Percentiles rank a stretch among this genome's conserved stretches.
Conservation (phyloP, 2,113 vertebrate genomes). For the human (Homo sapiens) region DNA sequence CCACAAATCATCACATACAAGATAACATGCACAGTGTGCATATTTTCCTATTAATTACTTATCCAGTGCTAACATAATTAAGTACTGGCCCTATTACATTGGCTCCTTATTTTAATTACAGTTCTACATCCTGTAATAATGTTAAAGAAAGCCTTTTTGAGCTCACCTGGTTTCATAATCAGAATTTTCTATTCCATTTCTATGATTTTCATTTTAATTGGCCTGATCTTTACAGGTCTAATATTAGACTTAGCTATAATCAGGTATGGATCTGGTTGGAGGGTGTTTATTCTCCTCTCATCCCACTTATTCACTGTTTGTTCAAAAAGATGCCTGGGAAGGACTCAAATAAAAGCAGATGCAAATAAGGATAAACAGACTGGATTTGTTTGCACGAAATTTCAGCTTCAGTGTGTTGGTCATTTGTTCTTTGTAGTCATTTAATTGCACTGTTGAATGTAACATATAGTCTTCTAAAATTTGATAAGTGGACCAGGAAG, state of each 20-base stretch:
- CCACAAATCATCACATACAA: slow-evolving; percentile 21
- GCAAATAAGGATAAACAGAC: neutral
- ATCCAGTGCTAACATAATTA: slow-evolving; percentile 55
- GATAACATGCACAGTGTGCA: neutral
- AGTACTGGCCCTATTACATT: slow-evolving; percentile 2
- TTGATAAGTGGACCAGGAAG: neutral
- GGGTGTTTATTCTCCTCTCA: neutral
- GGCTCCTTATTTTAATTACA: slow-evolving; percentile 41
- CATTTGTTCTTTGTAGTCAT: neutral
- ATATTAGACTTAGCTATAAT: neutral
- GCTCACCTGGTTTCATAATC: neutral
- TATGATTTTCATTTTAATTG: slow-evolving; percentile 54
- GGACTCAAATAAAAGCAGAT: neutral
- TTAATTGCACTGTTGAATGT: neutral
- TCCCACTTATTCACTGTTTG: neutral
- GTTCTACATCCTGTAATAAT: slow-evolving; percentile 10
- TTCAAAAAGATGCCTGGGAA: neutral
- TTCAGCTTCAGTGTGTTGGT: neutral
- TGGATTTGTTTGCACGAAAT: neutral
- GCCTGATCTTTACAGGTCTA: neutral
- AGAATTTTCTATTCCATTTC: neutral
- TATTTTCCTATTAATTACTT: slow-evolving; percentile 59
- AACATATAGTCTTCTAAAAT: neutral
- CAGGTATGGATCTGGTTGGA: neutral
- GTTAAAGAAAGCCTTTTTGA: slow-evolving; percentile 18